Conservation (phyloP, 2,113 vertebrate genomes). For the Cryptoleucopteryx plumbea region DNA sequence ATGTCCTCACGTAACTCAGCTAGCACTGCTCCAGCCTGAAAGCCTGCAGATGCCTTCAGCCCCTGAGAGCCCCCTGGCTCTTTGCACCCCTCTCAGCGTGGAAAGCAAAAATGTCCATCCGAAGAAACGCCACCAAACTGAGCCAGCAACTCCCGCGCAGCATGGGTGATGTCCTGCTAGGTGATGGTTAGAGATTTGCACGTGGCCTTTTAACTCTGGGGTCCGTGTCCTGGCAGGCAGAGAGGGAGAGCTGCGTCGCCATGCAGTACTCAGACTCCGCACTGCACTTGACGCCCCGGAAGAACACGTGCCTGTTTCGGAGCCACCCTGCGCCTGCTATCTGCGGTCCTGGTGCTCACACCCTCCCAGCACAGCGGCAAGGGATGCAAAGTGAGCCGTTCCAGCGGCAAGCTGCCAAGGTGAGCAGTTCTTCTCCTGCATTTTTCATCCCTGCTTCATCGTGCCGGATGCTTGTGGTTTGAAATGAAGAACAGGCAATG, state of each 20-base stretch:
- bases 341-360: neutral
- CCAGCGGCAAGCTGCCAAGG: constrained; percentile 61
- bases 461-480: accelerated
- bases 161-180: accelerated
- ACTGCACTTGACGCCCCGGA: constrained; percentile 31
- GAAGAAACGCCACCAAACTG: neutral
- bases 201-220: neutral
- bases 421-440: neutral
- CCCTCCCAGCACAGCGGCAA: neutral
- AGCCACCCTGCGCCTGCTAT: constrained; percentile 41
- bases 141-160: accelerated
- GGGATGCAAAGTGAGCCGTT: constrained; percentile 17
- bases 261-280: constrained; percentile 1
- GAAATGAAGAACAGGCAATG: accelerated
- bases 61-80: neutral
- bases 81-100: neutral
- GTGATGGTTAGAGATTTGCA: neutral
- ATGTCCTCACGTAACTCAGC: neutral
- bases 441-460: accelerated
- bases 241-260: constrained; percentile 60
- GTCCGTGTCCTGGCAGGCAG: constrained; percentile 32
- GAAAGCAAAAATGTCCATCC: neutral
- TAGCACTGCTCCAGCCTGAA: neutral
- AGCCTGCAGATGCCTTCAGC: accelerated
- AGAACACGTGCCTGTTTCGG: constrained; percentile 45